Percentiles rank a stretch among this genome's conserved stretches.
These are phyloP conservation scores for Chrysotoxum bicinctum DNA, from an alignment of 2,888 invertebrate genomes.

Conservation along the genomic window DNA sequence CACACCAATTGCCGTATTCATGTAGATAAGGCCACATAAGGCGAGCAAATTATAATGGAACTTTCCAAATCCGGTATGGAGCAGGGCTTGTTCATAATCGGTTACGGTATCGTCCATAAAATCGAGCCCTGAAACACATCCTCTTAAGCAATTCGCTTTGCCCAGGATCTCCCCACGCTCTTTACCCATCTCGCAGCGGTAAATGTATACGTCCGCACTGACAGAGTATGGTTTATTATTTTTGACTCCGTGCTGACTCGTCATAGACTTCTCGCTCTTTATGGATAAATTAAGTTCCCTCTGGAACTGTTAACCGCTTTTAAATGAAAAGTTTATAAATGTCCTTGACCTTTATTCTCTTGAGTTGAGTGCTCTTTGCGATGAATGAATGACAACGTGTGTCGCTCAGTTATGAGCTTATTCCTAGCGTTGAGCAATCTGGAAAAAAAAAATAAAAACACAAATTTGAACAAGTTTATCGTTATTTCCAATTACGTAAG, in stretches of 20 bases:
- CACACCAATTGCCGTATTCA: slow-evolving; percentile 91
- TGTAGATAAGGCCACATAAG: slow-evolving; percentile 90
- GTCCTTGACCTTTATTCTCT: slow-evolving; percentile 17
- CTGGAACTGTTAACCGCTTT: slow-evolving; percentile 8
- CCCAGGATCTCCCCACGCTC: slow-evolving; percentile 48
- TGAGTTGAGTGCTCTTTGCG: neutral
- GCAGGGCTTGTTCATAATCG: slow-evolving; percentile 79
- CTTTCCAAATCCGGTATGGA: slow-evolving; percentile 88
- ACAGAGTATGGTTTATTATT: slow-evolving; percentile 35
- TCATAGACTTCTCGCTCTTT: slow-evolving; percentile 24
- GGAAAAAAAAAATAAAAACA: slow-evolving; percentile 22
- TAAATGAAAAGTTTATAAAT: neutral
- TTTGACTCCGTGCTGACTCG: slow-evolving; percentile 57
- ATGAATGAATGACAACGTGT: neutral
- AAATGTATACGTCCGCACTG: slow-evolving; percentile 54
- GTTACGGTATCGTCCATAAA: slow-evolving; percentile 78
- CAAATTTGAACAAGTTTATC: neutral
- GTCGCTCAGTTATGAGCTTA: slow-evolving; percentile 46
- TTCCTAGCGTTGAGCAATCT: slow-evolving; percentile 59
- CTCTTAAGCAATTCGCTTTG: slow-evolving; percentile 37
- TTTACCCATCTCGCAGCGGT: slow-evolving; percentile 75
- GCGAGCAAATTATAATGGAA: slow-evolving; percentile 90
- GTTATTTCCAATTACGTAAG: slow-evolving; percentile 20
- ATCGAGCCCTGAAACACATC: slow-evolving; percentile 77
- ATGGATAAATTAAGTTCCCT: slow-evolving; percentile 39